These are phyloP conservation scores for Halictus ligatus DNA, from an alignment of 2,888 invertebrate species.

Conservation along the genomic window DNA sequence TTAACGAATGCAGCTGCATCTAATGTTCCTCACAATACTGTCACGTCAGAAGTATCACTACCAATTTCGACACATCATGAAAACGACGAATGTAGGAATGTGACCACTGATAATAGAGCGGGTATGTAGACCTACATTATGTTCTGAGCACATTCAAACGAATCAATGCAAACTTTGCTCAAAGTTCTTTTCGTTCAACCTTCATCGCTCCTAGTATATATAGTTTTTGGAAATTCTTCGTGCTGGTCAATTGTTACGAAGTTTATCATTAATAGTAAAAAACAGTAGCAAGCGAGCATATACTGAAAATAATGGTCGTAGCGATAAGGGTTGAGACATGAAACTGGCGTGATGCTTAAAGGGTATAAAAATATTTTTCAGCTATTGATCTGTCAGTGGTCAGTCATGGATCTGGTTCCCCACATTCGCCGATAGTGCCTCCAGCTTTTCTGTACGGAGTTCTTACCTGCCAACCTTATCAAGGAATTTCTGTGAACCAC, in stretches of 20 bases:
- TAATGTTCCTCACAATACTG: slow-evolving; percentile 78
- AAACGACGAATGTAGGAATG: slow-evolving; percentile 79
- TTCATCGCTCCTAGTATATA: too few relatives aligned
- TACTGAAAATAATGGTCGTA: background rate
- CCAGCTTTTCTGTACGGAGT: slow-evolving; percentile 81
- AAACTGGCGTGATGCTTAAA: background rate
- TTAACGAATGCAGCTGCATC: slow-evolving; percentile 81
- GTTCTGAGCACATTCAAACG: too few relatives aligned
- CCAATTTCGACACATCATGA: slow-evolving; percentile 75
- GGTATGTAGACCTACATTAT: slow-evolving; percentile 68
- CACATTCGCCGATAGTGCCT: slow-evolving; percentile 83
- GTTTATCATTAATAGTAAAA: too few relatives aligned
- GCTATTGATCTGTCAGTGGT: slow-evolving; percentile 79
- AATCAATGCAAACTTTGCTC: too few relatives aligned
- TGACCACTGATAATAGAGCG: slow-evolving; percentile 77
- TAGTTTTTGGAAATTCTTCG: too few relatives aligned
- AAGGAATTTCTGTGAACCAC: slow-evolving; percentile 88
- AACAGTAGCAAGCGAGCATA: background rate
- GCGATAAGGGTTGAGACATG: background rate
- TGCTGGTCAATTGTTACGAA: too few relatives aligned
- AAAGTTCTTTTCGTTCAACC: too few relatives aligned
- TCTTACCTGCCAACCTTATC: slow-evolving; percentile 83
- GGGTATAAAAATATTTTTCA: slow-evolving; percentile 52
- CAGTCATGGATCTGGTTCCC: slow-evolving; percentile 77
- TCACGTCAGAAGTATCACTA: slow-evolving; percentile 81